Percentiles rank a stretch among this genome's conserved stretches.
Evolutionary conservation across 2,888 invertebrate species (phyloP).

Genomic region (Nymphalis urticae): DNA sequence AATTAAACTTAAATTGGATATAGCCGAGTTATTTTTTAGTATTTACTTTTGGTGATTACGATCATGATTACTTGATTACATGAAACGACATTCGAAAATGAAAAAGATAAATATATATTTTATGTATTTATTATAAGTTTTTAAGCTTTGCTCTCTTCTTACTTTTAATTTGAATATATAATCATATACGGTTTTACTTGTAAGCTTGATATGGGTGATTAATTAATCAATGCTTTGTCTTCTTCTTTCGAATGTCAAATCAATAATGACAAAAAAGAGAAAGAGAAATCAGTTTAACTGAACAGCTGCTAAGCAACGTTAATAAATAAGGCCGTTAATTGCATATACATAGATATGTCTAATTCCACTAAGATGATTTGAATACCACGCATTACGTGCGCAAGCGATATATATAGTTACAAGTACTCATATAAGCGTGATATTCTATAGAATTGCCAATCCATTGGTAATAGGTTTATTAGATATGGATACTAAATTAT

Average conservation of each 20-base stretch:
- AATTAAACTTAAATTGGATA: conserved; percentile 80
- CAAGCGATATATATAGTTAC: too few species aligned
- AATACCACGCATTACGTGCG: neutral
- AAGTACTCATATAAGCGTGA: too few species aligned
- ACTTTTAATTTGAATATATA: too few species aligned
- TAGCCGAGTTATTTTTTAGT: conserved; percentile 69
- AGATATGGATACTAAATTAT: neutral
- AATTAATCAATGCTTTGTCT: too few species aligned
- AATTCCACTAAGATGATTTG: neutral
- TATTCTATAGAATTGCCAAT: neutral
- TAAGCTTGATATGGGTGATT: too few species aligned
- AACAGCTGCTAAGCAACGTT: too few species aligned
- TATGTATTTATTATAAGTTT: too few species aligned
- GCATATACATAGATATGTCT: neutral
- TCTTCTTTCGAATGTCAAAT: too few species aligned
- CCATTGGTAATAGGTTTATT: neutral
- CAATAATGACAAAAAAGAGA: too few species aligned
- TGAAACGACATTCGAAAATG: neutral
- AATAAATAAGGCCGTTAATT: neutral
- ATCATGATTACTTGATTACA: neutral
- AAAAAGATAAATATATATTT: too few species aligned
- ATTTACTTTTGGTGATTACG: conserved; percentile 66
- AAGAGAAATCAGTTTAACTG: too few species aligned
- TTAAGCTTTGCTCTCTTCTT: too few species aligned
- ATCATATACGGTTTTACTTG: neutral